Evolutionary conservation across 2,888 invertebrate genomes (phyloP).

Genomic region (Heteromyza rotundicornis): DNA sequence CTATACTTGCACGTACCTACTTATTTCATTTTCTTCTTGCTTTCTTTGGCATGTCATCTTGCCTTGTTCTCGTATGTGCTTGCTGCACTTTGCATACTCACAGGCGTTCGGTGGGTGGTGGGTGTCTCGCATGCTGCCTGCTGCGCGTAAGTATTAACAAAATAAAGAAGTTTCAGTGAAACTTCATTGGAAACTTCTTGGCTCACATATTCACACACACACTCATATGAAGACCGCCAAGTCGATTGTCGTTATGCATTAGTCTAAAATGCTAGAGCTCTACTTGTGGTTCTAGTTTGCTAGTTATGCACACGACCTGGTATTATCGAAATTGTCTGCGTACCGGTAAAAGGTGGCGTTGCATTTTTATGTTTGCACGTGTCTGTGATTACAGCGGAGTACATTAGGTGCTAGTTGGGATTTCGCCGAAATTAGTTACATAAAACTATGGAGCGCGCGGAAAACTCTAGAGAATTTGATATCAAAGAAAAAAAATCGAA

Average conservation of each 20-base stretch:
- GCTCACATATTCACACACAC: not conserved
- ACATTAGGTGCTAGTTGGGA: too few species aligned
- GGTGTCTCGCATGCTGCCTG: too few species aligned
- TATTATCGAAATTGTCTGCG: not conserved
- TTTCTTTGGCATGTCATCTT: not conserved
- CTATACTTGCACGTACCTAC: too few species aligned
- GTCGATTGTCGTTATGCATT: not conserved
- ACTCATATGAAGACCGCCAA: not conserved
- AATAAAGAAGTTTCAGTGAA: not conserved
- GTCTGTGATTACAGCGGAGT: too few species aligned
- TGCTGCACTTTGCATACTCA: not conserved
- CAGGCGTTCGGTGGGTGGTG: too few species aligned
- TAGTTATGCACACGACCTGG: not conserved
- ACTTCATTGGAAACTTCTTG: not conserved
- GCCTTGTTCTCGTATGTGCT: not conserved
- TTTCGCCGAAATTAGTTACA: too few species aligned
- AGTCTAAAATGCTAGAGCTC: not conserved
- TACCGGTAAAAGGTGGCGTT: not conserved
- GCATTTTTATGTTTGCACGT: too few species aligned
- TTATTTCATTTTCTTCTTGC: too few species aligned
- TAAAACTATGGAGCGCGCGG: too few species aligned
- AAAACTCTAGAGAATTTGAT: too few species aligned
- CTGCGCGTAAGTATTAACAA: not conserved
- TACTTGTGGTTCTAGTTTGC: not conserved
- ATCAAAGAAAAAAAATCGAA: too few species aligned